phyloP scores from a whole-genome alignment of 2,113 vertebrate species.

The Crotalus viridis region DNA sequence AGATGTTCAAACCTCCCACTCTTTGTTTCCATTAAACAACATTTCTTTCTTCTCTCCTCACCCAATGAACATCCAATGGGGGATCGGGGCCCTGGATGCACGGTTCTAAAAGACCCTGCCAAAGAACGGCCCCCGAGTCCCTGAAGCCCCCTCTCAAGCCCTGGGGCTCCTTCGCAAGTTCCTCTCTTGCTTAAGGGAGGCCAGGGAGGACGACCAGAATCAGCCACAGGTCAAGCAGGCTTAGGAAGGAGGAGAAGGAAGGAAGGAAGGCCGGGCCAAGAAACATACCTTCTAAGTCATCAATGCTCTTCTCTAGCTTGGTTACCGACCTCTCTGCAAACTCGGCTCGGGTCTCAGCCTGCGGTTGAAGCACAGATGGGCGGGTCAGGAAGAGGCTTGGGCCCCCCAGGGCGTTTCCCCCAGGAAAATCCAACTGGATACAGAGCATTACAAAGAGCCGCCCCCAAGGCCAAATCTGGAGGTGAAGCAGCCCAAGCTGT shows the following conservation, averaged over 20 bases:
- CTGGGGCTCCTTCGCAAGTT: background rate
- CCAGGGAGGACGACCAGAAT: background rate
- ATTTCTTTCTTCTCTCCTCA: background rate
- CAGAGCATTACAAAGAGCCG: background rate
- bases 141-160: background rate
- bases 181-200: background rate
- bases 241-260: background rate
- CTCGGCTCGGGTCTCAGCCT: constrained; percentile 99
- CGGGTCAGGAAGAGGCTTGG: constrained; percentile 20
- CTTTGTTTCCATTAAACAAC: constrained; percentile 2
- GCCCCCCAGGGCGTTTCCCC: background rate
- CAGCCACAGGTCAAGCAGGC: background rate
- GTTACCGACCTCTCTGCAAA: constrained; percentile 98
- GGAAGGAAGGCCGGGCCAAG: background rate
- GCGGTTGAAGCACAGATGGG: constrained; percentile 31
- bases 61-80: background rate
- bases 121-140: background rate
- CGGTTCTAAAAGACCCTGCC: background rate
- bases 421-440: background rate
- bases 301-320: constrained; percentile 99
- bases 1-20: background rate
- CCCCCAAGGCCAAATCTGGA: background rate
- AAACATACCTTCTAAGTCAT: constrained; percentile 96
- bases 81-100: background rate
- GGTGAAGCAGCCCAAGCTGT: background rate